Evolutionary conservation across 1,140 invertebrate genomes (phyloP).

Genomic region (Euschistus heros): DNA sequence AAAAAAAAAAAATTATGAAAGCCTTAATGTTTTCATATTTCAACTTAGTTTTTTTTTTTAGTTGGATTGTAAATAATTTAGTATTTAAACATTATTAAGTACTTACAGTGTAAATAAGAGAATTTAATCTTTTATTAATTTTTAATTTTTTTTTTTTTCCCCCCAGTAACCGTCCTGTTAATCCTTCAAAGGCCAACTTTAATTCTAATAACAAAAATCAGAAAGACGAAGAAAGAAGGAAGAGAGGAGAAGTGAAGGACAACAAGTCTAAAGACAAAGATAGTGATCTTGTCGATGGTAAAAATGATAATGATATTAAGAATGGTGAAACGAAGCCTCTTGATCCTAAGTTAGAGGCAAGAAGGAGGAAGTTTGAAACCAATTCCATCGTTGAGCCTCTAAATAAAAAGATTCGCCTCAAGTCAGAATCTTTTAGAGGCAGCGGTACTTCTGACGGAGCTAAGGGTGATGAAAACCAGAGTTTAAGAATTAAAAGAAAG

Average conservation of each 20-base stretch:
- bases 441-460: too few relatives aligned
- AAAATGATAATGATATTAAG: neutral
- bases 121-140: too few relatives aligned
- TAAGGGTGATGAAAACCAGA: neutral
- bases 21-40: too few relatives aligned
- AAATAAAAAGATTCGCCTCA: conserved; percentile 20
- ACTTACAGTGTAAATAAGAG: too few relatives aligned
- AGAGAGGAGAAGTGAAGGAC: too few relatives aligned
- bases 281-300: too few relatives aligned
- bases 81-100: too few relatives aligned
- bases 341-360: conserved; percentile 20
- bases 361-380: conserved; percentile 22
- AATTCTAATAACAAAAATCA: neutral
- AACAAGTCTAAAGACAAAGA: too few relatives aligned
- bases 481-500: neutral
- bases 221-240: neutral
- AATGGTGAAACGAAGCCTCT: neutral
- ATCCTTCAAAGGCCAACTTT: neutral
- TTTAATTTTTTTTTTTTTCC: neutral
- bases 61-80: too few relatives aligned
- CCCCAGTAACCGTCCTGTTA: neutral
- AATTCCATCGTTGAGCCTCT: conserved; percentile 5
- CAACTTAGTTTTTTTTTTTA: too few relatives aligned
- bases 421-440: neutral
- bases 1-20: too few relatives aligned